Evolutionary conservation across 1,140 invertebrate genomes (phyloP).

Genomic region (Conus ventricosus): DNA sequence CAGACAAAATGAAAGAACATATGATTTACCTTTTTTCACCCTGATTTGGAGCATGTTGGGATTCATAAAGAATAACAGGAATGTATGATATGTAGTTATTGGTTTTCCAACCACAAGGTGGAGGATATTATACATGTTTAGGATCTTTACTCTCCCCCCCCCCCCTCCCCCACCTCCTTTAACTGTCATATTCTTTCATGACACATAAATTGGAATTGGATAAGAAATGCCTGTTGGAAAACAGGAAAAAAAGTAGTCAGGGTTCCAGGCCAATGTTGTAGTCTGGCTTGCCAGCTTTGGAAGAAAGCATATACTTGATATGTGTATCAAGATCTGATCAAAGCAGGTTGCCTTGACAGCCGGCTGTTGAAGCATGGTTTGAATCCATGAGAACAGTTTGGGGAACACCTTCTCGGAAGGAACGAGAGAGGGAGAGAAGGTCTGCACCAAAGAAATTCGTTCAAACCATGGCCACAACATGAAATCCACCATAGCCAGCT

Average conservation of each 20-base stretch:
- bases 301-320: slow-evolving; percentile 48
- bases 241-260: slow-evolving; percentile 20
- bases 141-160: no score
- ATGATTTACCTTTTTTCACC: no score
- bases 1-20: no score
- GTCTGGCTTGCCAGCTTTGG: slow-evolving; percentile 42
- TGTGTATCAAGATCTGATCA: slow-evolving; percentile 43
- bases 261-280: slow-evolving; percentile 56
- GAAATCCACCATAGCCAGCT: slow-evolving; percentile 59
- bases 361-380: slow-evolving; percentile 54
- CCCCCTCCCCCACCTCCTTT: no score
- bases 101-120: no score
- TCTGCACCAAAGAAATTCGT: slow-evolving; percentile 47
- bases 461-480: slow-evolving; percentile 67
- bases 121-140: no score
- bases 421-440: slow-evolving; percentile 37
- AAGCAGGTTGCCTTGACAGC: slow-evolving; percentile 58
- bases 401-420: slow-evolving; percentile 50
- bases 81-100: no score
- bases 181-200: no score
- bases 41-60: no score
- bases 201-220: no score
- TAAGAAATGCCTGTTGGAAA: no score
- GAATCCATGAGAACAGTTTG: slow-evolving; percentile 53
- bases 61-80: no score